Base-by-base conservation (phyloP, 2,113 vertebrate genomes). In the Zootoca vivipara region DNA sequence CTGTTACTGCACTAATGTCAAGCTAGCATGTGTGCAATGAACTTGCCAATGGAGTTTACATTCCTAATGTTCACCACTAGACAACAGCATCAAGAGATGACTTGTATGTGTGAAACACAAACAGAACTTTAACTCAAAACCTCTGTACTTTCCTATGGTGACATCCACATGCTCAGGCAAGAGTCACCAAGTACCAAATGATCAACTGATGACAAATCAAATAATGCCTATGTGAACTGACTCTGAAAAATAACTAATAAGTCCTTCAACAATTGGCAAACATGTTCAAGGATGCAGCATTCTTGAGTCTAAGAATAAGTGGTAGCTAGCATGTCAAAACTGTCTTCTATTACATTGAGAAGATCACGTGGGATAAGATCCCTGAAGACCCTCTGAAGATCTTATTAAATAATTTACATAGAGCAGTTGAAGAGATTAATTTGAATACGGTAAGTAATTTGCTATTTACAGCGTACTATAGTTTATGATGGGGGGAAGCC, bases 1-100 rank as follows among this genome's bases (percentile, higher is more conserved):
- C 52, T 15, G 62, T 73, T 95, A 94, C 86, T 96, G 89, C 88
- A 94, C 87, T 89, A 96, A 94, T 88, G 89, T 86, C 35, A 78
- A 7, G 28, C 42, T 52, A 24, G 20, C 67, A 72, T 84, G 30
- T 72, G 35, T 84, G 42, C 24, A 26, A 26, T 78, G 26, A 73
- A 42, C 30, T 26, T 64, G 33, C 56, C 77, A 28, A 77, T 7
- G 58, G 40, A 18, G 38, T 33, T 86, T 74, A 67, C 74, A 67
- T 38, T 22, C 4, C 5, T 46, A 78, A 26, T 56, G 42, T 78
- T 46, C 62, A 67, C 7, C 26, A 28, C 35, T 82, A 30, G 10
- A 82, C 8, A 62, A 65, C 58, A 82, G 33, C 79, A 38, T 64
- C 42, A 65, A 79, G 30, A 30, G 46, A 30, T 79, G 12, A 15